Percentiles rank a stretch among this genome's conserved stretches.
phyloP scores from a whole-genome alignment of 2,113 vertebrate genomes.

The Seriola quinqueradiata region DNA sequence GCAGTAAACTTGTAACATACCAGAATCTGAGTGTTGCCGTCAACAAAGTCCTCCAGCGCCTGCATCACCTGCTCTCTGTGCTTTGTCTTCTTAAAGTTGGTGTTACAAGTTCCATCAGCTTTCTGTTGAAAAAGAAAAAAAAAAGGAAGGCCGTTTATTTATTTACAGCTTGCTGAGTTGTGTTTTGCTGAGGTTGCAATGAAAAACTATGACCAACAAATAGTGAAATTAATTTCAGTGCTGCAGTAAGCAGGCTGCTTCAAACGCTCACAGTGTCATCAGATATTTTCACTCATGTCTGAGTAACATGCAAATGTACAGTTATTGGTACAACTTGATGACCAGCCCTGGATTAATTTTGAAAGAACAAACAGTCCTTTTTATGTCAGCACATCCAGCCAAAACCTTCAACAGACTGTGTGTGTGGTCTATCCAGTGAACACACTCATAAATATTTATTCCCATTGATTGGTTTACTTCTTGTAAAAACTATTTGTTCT shows the following conservation, averaged over 20 bases:
- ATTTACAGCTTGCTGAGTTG: background rate
- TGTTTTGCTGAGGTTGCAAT: background rate
- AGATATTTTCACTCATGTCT: constrained; percentile 1
- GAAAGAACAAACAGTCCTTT: constrained; percentile 44
- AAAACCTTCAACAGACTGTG: background rate
- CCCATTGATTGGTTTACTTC: constrained; percentile 8
- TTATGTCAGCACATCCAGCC: background rate
- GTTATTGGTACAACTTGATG: constrained; percentile 8
- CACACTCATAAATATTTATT: constrained; percentile 50
- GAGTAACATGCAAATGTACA: constrained; percentile 42
- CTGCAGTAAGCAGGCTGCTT: background rate
- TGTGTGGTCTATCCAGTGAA: constrained; percentile 14
- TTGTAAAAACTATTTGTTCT: constrained; percentile 31
- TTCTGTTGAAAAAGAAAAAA: constrained; percentile 78
- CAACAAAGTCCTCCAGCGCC: constrained; percentile 88
- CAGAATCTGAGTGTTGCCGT: constrained; percentile 84
- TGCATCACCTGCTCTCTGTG: constrained; percentile 87
- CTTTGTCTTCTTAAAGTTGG: constrained; percentile 92
- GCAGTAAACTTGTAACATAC: constrained; percentile 74
- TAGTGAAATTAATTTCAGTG: background rate
- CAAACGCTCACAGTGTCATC: background rate
- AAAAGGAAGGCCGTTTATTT: background rate
- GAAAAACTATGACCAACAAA: background rate
- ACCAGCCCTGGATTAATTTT: constrained; percentile 19
- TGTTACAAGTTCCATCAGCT: constrained; percentile 90